These are phyloP conservation scores for Escarpia spicata DNA, from an alignment of 2,888 invertebrate species.

Conservation along the genomic window DNA sequence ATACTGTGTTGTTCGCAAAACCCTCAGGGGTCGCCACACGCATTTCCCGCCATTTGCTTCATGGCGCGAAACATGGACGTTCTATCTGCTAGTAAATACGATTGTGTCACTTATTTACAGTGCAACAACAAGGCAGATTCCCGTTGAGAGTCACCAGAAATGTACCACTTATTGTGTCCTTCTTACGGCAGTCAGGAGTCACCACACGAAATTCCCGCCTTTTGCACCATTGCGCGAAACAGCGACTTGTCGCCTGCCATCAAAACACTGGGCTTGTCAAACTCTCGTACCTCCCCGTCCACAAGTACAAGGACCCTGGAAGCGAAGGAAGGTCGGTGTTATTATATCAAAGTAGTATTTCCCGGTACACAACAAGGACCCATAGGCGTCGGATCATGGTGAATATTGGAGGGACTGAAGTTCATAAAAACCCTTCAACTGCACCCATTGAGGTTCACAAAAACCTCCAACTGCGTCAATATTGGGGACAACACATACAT, in stretches of 20 bases:
- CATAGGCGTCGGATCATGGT: too few relatives aligned
- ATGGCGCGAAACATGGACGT: neutral
- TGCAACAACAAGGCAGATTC: too few relatives aligned
- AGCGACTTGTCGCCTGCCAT: neutral
- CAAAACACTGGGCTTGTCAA: neutral
- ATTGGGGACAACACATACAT: too few relatives aligned
- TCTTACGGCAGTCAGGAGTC: neutral
- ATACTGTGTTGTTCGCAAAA: neutral
- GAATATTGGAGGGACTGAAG: too few relatives aligned
- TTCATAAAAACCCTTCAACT: too few relatives aligned
- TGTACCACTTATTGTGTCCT: neutral
- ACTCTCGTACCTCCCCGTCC: neutral
- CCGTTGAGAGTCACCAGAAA: neutral
- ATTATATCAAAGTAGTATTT: too few relatives aligned
- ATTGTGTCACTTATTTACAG: too few relatives aligned
- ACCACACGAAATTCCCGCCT: neutral
- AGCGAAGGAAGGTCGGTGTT: neutral
- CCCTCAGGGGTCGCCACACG: neutral
- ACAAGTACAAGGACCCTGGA: neutral
- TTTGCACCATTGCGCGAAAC: neutral
- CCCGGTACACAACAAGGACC: too few relatives aligned
- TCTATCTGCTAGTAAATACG: neutral
- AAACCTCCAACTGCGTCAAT: too few relatives aligned
- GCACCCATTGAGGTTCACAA: too few relatives aligned
- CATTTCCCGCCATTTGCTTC: neutral